These are phyloP conservation scores for Andrena dorsata DNA, from an alignment of 2,888 invertebrate species.

Conservation along the genomic window DNA sequence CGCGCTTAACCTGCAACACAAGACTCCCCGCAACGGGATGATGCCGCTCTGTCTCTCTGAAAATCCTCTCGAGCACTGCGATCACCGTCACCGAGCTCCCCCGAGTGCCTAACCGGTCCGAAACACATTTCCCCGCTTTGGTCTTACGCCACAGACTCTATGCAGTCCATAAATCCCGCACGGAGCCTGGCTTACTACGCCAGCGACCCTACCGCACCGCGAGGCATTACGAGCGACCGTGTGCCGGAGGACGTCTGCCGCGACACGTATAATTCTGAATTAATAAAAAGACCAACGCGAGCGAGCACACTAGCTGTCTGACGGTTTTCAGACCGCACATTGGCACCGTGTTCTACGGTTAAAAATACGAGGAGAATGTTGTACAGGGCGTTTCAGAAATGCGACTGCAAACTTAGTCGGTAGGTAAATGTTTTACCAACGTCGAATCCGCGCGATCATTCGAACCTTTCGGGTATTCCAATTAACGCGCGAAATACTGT, in stretches of 20 bases:
- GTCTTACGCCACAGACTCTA: slow-evolving; percentile 34
- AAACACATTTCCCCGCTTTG: slow-evolving; percentile 42
- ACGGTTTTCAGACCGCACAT: not conserved
- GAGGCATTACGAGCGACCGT: slow-evolving; percentile 18
- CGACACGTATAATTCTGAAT: slow-evolving; percentile 22
- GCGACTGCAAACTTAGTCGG: too few relatives aligned
- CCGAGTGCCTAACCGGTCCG: slow-evolving; percentile 27
- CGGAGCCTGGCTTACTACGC: slow-evolving; percentile 39
- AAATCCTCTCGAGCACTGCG: slow-evolving; percentile 37
- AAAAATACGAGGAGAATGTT: not conserved
- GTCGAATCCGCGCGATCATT: too few relatives aligned
- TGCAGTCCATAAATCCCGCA: slow-evolving; percentile 53
- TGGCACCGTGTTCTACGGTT: slow-evolving; percentile 5
- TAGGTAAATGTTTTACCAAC: too few relatives aligned
- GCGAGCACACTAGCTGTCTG: not conserved
- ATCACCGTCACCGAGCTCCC: slow-evolving; percentile 23
- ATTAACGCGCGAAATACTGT: too few relatives aligned
- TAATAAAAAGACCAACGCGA: not conserved
- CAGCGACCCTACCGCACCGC: slow-evolving; percentile 2
- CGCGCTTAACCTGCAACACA: not conserved
- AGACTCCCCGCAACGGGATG: not conserved
- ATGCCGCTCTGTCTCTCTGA: slow-evolving; percentile 2
- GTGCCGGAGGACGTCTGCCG: not conserved
- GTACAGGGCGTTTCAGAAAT: too few relatives aligned
- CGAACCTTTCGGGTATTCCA: too few relatives aligned